Evolutionary conservation across 2,888 invertebrate species (phyloP), one percentile per base, ranked within the genome.

Genomic region (Bugula neritina): DNA sequence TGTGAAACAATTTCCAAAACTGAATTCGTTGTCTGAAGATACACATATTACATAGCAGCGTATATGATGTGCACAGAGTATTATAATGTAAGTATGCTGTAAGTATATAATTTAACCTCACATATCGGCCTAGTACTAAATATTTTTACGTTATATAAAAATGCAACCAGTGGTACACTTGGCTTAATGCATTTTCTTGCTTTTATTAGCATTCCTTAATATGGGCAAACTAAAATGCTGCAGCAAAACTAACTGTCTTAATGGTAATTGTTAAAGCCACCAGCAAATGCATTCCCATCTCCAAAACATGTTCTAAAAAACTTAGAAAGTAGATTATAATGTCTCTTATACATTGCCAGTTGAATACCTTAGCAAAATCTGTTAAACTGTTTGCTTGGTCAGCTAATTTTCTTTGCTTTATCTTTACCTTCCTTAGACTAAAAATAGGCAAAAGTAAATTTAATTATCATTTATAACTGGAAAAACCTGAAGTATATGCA

Each of bases 291-390:
- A n/a, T n/a, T n/a, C n/a, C n/a, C n/a, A n/a, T n/a, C n/a, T n/a
- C n/a, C n/a, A n/a, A n/a, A n/a, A n/a, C n/a, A n/a, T n/a, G n/a
- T n/a, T n/a, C n/a, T n/a, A n/a, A n/a, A n/a, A n/a, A n/a, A n/a
- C n/a, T n/a, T n/a, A n/a, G n/a, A n/a, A n/a, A n/a, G n/a, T n/a
- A n/a, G n/a, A n/a, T n/a, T n/a, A n/a, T n/a, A n/a, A n/a, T n/a
- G n/a, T n/a, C n/a, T n/a, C n/a, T n/a, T n/a, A n/a, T n/a, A n/a
- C n/a, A n/a, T n/a, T n/a, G n/a, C n/a, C n/a, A n/a, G n/a, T n/a
- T n/a, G n/a, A n/a, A n/a, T n/a, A 98, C 98, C 91, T 99, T 99
- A 80, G 98, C 98, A 93, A 99, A 97, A 85, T 99, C 99, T 74
- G 97, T 96, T 85, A 99, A 92, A 74, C 98, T 97, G 83, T 96